phyloP scores from a whole-genome alignment of 2,113 vertebrate species.

The Pantherophis guttatus region DNA sequence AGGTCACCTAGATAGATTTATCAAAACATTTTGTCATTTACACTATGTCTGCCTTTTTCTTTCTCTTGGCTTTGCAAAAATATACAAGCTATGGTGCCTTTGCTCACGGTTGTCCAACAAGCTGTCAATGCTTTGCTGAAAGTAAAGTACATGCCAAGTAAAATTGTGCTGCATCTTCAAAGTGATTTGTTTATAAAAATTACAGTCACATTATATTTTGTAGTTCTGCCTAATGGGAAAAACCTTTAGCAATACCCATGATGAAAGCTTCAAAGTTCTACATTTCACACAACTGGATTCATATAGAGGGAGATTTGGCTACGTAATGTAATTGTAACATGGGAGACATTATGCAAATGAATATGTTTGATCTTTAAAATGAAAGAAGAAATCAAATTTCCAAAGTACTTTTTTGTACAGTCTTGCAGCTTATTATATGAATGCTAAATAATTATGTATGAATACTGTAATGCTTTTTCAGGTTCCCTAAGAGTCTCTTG shows the following conservation, averaged over 20 bases:
- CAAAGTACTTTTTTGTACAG: not conserved
- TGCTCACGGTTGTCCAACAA: not conserved
- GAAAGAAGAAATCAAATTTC: not conserved
- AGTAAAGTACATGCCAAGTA: not conserved
- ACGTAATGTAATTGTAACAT: not conserved
- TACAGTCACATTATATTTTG: not conserved
- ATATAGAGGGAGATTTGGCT: not conserved
- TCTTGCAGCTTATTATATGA: not conserved
- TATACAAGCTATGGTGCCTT: not conserved
- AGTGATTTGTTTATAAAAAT: not conserved
- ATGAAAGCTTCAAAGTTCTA: not conserved
- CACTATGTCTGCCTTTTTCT: not conserved
- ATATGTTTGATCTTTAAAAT: not conserved
- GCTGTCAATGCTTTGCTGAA: not conserved
- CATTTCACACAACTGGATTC: not conserved
- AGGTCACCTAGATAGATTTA: not conserved
- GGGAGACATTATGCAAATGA: not conserved
- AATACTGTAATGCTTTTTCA: not conserved
- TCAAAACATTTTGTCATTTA: not conserved
- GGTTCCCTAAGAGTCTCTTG: not conserved
- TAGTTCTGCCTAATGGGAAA: not conserved
- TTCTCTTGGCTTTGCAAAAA: not conserved
- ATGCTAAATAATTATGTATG: not conserved
- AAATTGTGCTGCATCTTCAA: not conserved
- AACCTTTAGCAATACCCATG: not conserved